These are phyloP conservation scores for Lycocorax pyrrhopterus DNA, from an alignment of 2,113 vertebrate genomes.

Conservation along the genomic window DNA sequence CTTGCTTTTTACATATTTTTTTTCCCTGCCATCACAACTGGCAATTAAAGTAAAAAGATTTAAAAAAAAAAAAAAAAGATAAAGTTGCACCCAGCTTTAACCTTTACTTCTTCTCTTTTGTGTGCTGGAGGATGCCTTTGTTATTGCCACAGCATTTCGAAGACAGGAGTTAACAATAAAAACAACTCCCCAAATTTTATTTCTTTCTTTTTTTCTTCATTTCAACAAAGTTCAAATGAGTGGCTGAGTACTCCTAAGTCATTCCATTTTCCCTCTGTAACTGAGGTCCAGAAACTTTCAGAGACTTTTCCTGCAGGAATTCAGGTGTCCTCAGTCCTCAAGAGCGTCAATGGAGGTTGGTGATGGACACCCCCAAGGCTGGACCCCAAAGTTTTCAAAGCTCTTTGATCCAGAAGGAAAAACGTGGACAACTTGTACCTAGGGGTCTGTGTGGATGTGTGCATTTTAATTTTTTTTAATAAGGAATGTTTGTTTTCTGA, in stretches of 20 bases:
- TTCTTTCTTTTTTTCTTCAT: not conserved
- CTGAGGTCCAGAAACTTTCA: not conserved
- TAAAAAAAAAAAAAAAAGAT: not conserved
- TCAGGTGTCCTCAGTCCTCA: not conserved
- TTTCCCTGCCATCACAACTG: conserved; percentile 13
- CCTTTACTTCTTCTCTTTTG: conserved; percentile 34
- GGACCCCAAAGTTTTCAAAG: not conserved
- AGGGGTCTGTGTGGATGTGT: not conserved
- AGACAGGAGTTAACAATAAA: not conserved
- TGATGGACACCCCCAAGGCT: not conserved
- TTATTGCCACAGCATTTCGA: not conserved
- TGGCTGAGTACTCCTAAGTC: not conserved
- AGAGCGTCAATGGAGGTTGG: not conserved
- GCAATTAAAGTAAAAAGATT: conserved; percentile 59
- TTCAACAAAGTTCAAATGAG: not conserved
- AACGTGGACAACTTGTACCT: not conserved
- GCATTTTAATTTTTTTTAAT: not conserved
- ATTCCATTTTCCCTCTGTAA: not conserved
- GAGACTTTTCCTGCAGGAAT: not conserved
- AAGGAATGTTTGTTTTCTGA: not conserved
- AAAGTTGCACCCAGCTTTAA: not conserved
- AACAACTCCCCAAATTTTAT: not conserved
- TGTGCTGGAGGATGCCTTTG: not conserved
- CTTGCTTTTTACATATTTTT: conserved; percentile 39
- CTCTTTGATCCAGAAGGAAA: not conserved